phyloP scores from a whole-genome alignment of 2,888 invertebrate genomes.

The Spialia ferax region DNA sequence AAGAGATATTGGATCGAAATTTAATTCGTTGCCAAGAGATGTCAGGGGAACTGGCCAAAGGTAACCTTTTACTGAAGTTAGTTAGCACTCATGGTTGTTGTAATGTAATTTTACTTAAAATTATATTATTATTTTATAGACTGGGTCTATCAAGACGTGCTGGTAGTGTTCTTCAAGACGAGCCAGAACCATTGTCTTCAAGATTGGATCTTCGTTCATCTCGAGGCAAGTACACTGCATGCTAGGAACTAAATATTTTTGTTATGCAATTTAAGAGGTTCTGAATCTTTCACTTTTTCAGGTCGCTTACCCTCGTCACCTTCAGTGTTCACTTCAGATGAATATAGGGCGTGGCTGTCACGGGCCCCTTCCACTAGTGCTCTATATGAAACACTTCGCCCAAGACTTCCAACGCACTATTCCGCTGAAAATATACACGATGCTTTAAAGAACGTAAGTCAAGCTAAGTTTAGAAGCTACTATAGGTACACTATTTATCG shows the following conservation, averaged over 20 bases:
- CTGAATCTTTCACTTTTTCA: slow-evolving; percentile 49
- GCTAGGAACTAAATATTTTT: background rate
- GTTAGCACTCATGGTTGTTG: too few species aligned
- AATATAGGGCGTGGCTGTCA: slow-evolving; percentile 97
- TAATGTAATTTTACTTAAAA: too few species aligned
- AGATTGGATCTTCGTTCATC: slow-evolving; percentile 82
- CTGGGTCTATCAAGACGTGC: slow-evolving; percentile 76
- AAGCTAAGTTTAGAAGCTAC: background rate
- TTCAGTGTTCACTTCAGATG: slow-evolving; percentile 95
- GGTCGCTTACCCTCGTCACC: slow-evolving; percentile 80
- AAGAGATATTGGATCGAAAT: slow-evolving; percentile 89
- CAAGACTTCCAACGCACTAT: slow-evolving; percentile 91
- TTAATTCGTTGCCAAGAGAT: slow-evolving; percentile 91
- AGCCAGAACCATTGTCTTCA: slow-evolving; percentile 80
- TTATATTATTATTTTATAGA: slow-evolving; percentile 50
- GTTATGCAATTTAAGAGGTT: slow-evolving; percentile 18
- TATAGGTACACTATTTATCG: slow-evolving; percentile 6
- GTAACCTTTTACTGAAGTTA: slow-evolving; percentile 51
- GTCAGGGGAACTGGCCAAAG: slow-evolving; percentile 87
- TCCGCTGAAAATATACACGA: slow-evolving; percentile 97
- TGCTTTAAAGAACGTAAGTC: slow-evolving; percentile 92
- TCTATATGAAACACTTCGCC: slow-evolving; percentile 95
- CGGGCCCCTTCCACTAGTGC: slow-evolving; percentile 96
- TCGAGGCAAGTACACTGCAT: slow-evolving; percentile 64
- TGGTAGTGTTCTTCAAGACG: slow-evolving; percentile 79